Evolutionary conservation across 2,888 invertebrate genomes (phyloP), one percentile per base, ranked within the genome.

Genomic region (Acanthosepion esculentum): DNA sequence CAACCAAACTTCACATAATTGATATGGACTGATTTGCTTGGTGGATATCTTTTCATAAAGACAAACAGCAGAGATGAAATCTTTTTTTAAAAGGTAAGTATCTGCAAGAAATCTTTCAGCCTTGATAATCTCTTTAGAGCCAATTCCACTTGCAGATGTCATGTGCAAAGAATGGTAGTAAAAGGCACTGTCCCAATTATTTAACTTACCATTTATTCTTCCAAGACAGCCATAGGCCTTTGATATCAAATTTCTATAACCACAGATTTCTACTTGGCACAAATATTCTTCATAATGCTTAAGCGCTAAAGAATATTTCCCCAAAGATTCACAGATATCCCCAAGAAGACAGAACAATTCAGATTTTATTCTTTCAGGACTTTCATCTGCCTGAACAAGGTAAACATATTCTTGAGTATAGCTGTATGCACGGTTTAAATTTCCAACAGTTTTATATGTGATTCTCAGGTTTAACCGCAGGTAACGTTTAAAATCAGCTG

Each of bases 191-290:
- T 96, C 95, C 96, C 96, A 96, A 95, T 97, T 97, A 55, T 96
- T 95, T 92, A 97, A 95, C 20, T 96, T 96, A 12, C 96, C 96
- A 95, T 97, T 96, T 18, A 97, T 96, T 94, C 96, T 96, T n/a
- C 97, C 97, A 53, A 97, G 95, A 95, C 96, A 96, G 0, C 97
- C 97, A 95, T 97, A 97, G 0, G 97, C 97, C 94, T 96, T 96
- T 0, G 97, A 97, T 94, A 96, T 95, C 0, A 96, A 96, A 93
- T 96, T 96, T 94, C 96, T 95, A 94, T 97, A 96, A 18, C 96
- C 95, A 94, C 95, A 96, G 91, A 95, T 94, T 95, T 96, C 96
- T 91, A 96, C 96, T 53, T 96, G 94, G 53, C 95, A 95, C 33
- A 97, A 95, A 95, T 96, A 97, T 94, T 96, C 95, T 48, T 96